A percentile compares a stretch with the other conserved stretches of the same genome.
These are phyloP conservation scores for Gallirallus australis DNA, from an alignment of 2,797 vertebrate genomes.

Conservation along the genomic window DNA sequence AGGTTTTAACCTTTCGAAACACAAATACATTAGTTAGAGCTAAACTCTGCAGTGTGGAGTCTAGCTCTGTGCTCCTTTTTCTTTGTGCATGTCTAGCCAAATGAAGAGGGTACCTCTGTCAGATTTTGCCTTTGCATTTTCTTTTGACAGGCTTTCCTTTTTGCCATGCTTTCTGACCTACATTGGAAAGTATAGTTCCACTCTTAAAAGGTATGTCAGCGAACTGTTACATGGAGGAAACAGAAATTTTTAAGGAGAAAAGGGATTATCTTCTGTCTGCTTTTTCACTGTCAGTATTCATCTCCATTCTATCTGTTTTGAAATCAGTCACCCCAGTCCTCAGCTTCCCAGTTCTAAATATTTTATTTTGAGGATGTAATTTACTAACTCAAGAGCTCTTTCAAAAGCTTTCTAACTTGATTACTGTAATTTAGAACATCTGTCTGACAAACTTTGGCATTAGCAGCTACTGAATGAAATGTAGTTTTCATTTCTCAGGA, in stretches of 20 bases:
- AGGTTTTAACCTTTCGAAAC: background rate
- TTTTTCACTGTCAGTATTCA: background rate
- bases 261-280: background rate
- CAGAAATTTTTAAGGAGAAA: background rate
- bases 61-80: background rate
- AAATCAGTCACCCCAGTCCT: background rate
- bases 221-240: background rate
- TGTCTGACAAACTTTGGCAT: constrained; percentile 42
- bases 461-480: constrained; percentile 26
- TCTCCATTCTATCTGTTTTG: background rate
- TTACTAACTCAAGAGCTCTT: constrained; percentile 32
- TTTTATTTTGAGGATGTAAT: constrained; percentile 46
- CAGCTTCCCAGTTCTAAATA: background rate
- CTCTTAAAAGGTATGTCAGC: rapidly evolving
- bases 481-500: constrained; percentile 12
- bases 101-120: background rate
- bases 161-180: background rate
- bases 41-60: background rate
- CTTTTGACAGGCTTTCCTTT: background rate
- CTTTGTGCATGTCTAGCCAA: rapidly evolving
- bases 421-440: constrained; percentile 44
- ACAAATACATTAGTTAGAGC: background rate
- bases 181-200: background rate
- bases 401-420: constrained; percentile 44
- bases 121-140: background rate